Percentiles rank a stretch among this genome's conserved stretches.
Evolutionary conservation across 2,113 vertebrate genomes (phyloP).

Genomic region (Proterorhinus semilunaris): DNA sequence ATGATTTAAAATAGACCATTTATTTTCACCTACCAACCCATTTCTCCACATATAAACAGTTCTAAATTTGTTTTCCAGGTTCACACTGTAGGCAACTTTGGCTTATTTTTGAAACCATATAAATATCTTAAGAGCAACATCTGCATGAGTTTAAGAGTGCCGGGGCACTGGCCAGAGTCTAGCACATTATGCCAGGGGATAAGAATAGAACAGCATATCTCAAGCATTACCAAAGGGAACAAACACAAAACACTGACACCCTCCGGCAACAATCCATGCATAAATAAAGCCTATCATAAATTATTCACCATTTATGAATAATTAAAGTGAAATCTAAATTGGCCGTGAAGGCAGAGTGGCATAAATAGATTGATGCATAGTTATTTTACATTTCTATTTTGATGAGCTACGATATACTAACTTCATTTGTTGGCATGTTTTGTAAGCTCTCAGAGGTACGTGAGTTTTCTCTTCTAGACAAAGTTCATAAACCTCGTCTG

Average conservation of each 20-base stretch:
- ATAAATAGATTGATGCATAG: constrained; percentile 33
- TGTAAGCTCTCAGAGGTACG: too few relatives aligned
- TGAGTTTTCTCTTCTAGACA: too few relatives aligned
- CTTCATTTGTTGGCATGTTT: too few relatives aligned
- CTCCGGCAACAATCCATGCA: constrained; percentile 56
- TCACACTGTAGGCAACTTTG: too few relatives aligned
- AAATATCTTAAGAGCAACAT: background rate
- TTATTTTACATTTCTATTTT: background rate
- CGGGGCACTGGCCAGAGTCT: background rate
- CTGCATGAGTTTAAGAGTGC: background rate
- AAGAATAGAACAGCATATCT: constrained; percentile 30
- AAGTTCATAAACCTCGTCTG: too few relatives aligned
- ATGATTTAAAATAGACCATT: too few relatives aligned
- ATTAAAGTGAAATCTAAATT: constrained; percentile 56
- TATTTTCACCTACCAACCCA: background rate
- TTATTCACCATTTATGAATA: constrained; percentile 67
- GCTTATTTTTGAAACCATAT: background rate
- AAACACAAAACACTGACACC: constrained; percentile 59
- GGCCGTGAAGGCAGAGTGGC: constrained; percentile 41
- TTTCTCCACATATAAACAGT: background rate
- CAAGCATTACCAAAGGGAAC: constrained; percentile 46
- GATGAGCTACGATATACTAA: too few relatives aligned
- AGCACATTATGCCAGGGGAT: constrained; percentile 5
- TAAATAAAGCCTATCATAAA: constrained; percentile 64
- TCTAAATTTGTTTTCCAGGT: background rate